A percentile compares a stretch with the other conserved stretches of the same genome.
These are phyloP conservation scores for Caradrina clavipalpis DNA, from an alignment of 2,888 invertebrate genomes.

Conservation along the genomic window DNA sequence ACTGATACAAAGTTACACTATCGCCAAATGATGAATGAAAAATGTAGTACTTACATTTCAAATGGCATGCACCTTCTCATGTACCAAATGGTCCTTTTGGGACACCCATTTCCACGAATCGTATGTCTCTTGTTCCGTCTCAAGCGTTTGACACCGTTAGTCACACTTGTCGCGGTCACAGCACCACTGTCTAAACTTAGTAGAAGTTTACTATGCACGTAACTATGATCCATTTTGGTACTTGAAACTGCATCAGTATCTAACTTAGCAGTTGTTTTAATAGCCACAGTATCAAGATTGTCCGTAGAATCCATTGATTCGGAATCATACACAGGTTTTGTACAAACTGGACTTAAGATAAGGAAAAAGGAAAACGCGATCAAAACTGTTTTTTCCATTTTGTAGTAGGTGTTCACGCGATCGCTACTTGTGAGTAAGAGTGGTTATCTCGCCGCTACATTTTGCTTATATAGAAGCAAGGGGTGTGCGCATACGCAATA, in stretches of 20 bases:
- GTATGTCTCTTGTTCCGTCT: background rate
- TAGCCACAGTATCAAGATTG: background rate
- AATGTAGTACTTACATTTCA: constrained; percentile 22
- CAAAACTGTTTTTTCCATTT: constrained; percentile 12
- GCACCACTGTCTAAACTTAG: background rate
- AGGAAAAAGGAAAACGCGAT: constrained; percentile 18
- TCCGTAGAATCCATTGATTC: background rate
- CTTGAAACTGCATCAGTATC: background rate
- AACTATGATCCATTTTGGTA: background rate
- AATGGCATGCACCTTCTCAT: constrained; percentile 25
- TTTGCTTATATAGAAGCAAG: constrained; percentile 10
- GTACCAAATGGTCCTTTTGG: constrained; percentile 11
- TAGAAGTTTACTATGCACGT: background rate
- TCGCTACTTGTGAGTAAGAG: background rate
- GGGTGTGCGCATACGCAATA: constrained; percentile 12
- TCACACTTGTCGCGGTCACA: background rate
- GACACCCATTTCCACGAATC: constrained; percentile 15
- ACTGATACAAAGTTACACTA: too few relatives aligned
- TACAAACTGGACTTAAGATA: background rate
- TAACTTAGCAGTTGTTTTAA: background rate
- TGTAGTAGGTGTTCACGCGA: constrained; percentile 8
- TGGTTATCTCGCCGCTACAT: background rate
- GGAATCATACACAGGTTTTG: constrained; percentile 12
- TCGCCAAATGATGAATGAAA: too few relatives aligned
- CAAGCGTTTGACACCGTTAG: background rate